Evolutionary conservation across 2,113 vertebrate genomes (phyloP).

Genomic region (Lutjanus erythropterus): DNA sequence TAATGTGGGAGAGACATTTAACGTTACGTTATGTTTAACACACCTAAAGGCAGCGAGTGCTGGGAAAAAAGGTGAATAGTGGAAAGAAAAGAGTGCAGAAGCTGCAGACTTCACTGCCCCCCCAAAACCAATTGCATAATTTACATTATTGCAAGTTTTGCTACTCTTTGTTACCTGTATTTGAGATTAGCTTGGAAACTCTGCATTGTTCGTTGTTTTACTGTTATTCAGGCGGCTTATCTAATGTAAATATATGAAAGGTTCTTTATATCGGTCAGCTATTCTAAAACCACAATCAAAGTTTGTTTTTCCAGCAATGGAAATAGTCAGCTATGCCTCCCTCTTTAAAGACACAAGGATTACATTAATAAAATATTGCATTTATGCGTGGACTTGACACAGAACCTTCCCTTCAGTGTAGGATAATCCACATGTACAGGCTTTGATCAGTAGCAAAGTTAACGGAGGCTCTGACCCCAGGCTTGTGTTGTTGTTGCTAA

Average conservation of each 20-base stretch:
- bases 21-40: too few species aligned
- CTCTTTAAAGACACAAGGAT: conserved; percentile 5
- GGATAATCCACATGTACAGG: conserved; percentile 2
- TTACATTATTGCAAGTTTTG: conserved; percentile 48
- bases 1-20: too few species aligned
- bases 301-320: conserved; percentile 54
- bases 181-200: conserved; percentile 58
- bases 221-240: conserved; percentile 66
- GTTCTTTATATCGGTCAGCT: conserved; percentile 54
- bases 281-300: conserved; percentile 51
- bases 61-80: neutral
- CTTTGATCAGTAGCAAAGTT: conserved; percentile 10
- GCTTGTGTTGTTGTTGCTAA: conserved; percentile 56
- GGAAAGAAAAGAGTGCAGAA: neutral
- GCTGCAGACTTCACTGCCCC: neutral
- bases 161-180: conserved; percentile 20
- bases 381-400: neutral
- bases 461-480: conserved; percentile 25
- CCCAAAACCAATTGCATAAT: conserved; percentile 34
- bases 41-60: neutral
- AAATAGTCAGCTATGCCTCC: conserved; percentile 4
- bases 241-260: conserved; percentile 72
- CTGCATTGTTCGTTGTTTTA: conserved; percentile 71
- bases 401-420: conserved; percentile 3
- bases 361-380: neutral